Base-by-base conservation (phyloP, 2,888 invertebrate genomes). In the Agonopterix heracliana region DNA sequence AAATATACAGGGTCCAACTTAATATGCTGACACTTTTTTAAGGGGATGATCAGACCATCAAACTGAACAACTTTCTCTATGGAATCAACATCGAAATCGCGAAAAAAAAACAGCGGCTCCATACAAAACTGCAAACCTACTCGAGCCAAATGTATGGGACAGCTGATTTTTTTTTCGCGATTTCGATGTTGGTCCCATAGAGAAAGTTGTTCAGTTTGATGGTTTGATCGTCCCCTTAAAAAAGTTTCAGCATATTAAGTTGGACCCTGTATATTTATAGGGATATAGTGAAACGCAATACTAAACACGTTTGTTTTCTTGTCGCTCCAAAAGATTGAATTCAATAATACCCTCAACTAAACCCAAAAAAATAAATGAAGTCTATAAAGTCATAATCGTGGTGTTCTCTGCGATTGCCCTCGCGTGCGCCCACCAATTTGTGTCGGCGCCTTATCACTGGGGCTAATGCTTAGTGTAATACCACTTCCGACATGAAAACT, bases 401-500 rank as follows among this genome's bases (percentile, higher is more conserved):
- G 49, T 44, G 9, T 34, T 57, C 60, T 66, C 68, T 67, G 61
- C 64, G 66, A 65, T 66, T 60, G 26, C 49, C 68, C 60, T 85
- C 66, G 87, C 86, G 86, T 87, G 86, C 65, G 62, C 61, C 51
- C 63, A 64, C 71, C 82, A 81, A 86, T 87, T 86, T 82, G 78
- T 74, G 83, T 71, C 64, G 74, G 69, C 74, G 76, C 78, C 84
- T 86, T 87, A 86, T 87, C 86, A 82, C 64, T 50, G 60, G 63
- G 65, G 79, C 81, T 85, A 85, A 86, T 85, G 83, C 81, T 81
- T 76, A 79, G 75, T 80, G 81, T 86, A 83, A 85, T 81, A 69
- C 78, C 66, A 74, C 79, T 85, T 85, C 86, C 85, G 86, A 84
- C 86, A 83, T 79, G 81, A 80, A 82, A 81, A 80, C 81, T 75